Conservation (phyloP, 2,888 invertebrate species). For the Drosophila diplacantha region DNA sequence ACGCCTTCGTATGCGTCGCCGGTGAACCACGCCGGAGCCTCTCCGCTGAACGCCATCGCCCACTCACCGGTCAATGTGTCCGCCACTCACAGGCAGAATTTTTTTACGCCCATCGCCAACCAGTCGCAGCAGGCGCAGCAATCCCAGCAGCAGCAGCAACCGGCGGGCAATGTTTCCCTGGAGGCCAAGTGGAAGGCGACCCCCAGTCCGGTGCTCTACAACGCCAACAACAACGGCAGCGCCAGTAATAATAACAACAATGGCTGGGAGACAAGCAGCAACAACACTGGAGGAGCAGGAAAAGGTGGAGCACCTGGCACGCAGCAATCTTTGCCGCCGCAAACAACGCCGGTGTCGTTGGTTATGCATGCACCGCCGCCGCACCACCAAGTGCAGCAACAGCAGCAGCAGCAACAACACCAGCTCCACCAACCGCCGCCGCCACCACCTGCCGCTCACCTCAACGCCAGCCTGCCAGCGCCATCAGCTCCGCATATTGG, state of each 20-base stretch:
- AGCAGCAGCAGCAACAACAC: slow-evolving; percentile 40
- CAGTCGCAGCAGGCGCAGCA: slow-evolving; percentile 53
- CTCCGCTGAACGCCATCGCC: slow-evolving; percentile 81
- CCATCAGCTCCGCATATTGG: slow-evolving; percentile 53
- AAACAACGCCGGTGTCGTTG: slow-evolving; percentile 73
- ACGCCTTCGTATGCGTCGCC: slow-evolving; percentile 93
- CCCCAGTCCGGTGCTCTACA: slow-evolving; percentile 76
- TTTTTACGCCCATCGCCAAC: slow-evolving; percentile 90
- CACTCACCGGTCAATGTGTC: slow-evolving; percentile 84
- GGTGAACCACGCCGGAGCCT: slow-evolving; percentile 83
- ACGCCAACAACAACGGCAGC: slow-evolving; percentile 54
- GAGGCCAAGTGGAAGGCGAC: slow-evolving; percentile 76
- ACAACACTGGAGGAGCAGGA: slow-evolving; percentile 40
- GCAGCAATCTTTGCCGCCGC: slow-evolving; percentile 70
- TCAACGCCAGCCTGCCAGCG: slow-evolving; percentile 51
- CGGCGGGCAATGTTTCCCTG: slow-evolving; percentile 49
- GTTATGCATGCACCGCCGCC: slow-evolving; percentile 74
- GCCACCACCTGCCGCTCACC: slow-evolving; percentile 65
- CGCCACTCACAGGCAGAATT: slow-evolving; percentile 86
- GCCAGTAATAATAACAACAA: slow-evolving; percentile 46
- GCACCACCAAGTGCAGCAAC: slow-evolving; percentile 40
- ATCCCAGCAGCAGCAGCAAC: slow-evolving; percentile 35
- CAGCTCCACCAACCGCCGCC: slow-evolving; percentile 53
- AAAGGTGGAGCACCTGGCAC: slow-evolving; percentile 33
- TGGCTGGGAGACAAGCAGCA: slow-evolving; percentile 49